Evolutionary conservation across 2,797 vertebrate species (phyloP), one percentile per base, ranked within the genome.

Genomic region (Steatocranus sp.): DNA sequence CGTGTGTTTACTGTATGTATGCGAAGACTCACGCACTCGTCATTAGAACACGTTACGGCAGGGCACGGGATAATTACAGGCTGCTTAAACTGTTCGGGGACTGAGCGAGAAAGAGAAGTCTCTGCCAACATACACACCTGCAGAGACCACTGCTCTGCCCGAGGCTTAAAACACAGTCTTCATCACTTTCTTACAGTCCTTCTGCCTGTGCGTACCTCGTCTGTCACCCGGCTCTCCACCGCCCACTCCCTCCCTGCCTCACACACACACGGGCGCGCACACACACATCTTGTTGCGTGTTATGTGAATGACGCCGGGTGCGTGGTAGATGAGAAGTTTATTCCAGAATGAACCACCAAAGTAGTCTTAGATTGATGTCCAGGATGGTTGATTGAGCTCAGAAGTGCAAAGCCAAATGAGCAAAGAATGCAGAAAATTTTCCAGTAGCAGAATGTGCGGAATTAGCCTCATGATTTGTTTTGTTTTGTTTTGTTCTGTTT

Each of bases 61-160:
- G 91, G 87, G 93, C 92, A 92, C 53, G 81, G 70, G 85, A 92
- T 96, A 96, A 97, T 96, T 96, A 96, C 89, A 96, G 94, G 87
- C 90, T 93, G 91, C 86, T 90, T 27, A 49, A 75, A 83, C 85
- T 88, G 92, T 94, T 49, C 90, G 90, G 89, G 93, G 93, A 93
- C 91, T 82, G 87, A 92, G 86, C 63, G 32, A 83, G 87, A 94
- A 14, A 92, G 89, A 88, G 87, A 91, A 92, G 92, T 87, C 41
- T 81, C 88, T 96, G 95, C 95, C 95, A 96, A 94, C 93, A 90
- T 11, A 92, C 93, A 95, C 95, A 96, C 95, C 94, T 96, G 95
- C 93, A 92, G 83, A 94, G 90, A 94, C 89, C 93, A 51, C 86
- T 83, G 89, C 89, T 56, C 27, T 43, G 94, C 96, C 95, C 14